Evolutionary conservation across 1,140 invertebrate species (phyloP), one percentile per base, ranked within the genome.

Genomic region (Armadillidium nasatum): DNA sequence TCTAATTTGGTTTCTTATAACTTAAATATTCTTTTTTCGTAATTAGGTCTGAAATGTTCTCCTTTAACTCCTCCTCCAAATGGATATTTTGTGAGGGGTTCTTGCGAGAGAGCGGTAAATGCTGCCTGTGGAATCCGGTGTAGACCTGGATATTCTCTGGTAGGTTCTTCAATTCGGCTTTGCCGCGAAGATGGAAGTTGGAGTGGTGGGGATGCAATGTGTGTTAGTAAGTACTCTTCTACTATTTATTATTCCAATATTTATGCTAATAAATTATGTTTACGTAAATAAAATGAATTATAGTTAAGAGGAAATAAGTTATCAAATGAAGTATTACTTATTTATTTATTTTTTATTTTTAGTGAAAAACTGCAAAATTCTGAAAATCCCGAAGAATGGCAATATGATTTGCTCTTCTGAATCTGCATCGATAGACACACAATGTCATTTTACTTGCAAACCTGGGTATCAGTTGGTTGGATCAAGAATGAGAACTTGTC

Each of bases 111-210:
- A 79, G 89, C 90, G 2, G 86, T 91, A 50, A 90, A 91, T 82
- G 89, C 89, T 44, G 90, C 90, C 0, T 92, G 91, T 83, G 90
- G 90, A 0, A 84, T 91, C 45, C 85, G 89, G 60, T 92, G 91
- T 82, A 86, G 87, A 75, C 87, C 89, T 22, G 90, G 91, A 0
- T 92, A 89, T 81, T 87, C 87, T 74, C 84, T 92, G 0, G 83
- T 84, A 10, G 91, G 91, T 0, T 89, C 87, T 75, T 90, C 89
- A 82, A 88, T 92, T 23, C 84, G 90, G 70, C 85, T 91, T 2
- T 91, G 91, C 83, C 86, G 87, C 68, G 87, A 87, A 72, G 87
- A 90, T 83, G 90, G 89, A 0, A 86, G 83, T 9, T 92, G 91
- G 91, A 90, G 88, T 13, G 91, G 91, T 1, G 84, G 85, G 15